Conservation (phyloP, 2,797 vertebrate species). For the Tolypeutes matacus region DNA sequence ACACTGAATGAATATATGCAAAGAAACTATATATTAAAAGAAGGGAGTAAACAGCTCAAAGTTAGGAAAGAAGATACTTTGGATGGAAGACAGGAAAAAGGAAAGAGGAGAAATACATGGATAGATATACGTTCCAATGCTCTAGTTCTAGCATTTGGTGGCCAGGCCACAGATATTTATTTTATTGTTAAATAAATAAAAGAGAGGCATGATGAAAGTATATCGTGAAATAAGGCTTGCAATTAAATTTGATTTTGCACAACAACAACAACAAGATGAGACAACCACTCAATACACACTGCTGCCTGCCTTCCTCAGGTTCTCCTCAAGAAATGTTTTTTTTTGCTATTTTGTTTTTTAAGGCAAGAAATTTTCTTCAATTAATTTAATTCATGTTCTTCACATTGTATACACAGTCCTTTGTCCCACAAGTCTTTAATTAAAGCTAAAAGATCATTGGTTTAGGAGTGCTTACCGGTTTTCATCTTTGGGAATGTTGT, state of each 20-base stretch:
- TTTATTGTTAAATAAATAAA: constrained; percentile 43
- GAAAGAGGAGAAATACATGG: neutral
- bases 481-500: constrained; percentile 4
- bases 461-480: neutral
- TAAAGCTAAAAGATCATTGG: constrained; percentile 15
- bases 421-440: constrained; percentile 7
- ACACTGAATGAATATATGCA: neutral
- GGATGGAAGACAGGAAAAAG: neutral
- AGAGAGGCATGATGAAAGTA: neutral
- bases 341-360: too few relatives aligned
- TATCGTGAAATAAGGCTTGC: neutral
- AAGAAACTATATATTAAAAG: neutral
- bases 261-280: neutral
- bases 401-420: neutral
- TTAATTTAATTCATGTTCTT: neutral
- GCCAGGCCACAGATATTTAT: neutral
- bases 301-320: neutral
- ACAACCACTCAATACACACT: neutral
- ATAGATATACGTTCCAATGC: neutral
- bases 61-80: neutral
- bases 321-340: neutral
- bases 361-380: constrained; percentile 14
- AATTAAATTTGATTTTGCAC: constrained; percentile 9
- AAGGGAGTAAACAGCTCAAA: neutral
- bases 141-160: neutral